Base-by-base conservation (phyloP, 2,888 invertebrate genomes). In the Bombyx huttoni region DNA sequence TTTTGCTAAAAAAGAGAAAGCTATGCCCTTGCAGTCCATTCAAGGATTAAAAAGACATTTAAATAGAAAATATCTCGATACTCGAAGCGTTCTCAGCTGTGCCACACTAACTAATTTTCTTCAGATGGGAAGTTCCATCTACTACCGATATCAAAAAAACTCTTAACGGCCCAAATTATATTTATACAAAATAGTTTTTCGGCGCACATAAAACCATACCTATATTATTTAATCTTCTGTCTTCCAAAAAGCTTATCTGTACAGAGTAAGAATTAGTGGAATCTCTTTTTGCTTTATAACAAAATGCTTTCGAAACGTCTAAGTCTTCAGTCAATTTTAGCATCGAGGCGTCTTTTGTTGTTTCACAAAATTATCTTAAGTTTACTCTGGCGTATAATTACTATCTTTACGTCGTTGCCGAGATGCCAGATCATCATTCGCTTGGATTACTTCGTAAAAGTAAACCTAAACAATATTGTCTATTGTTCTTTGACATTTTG, bases 401-500 rank as follows among this genome's bases (percentile, higher is more conserved):
- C 64, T 59, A 63, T 65, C 62, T 68, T 70, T 69, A 62, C 62
- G 65, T 47, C 47, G 70, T 68, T 67, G 60, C 56, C 59, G 57
- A 68, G 67, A 66, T 58, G 62, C 62, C 60, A 46, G 51, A 52
- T 59, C 61, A 14, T 47, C 35, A 49, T 47, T 35, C 13, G 14
- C 8, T 13, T 10, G 12, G 9, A 35, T 34, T 8, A 63, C 57
- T 56, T 62, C 58, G 56, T 68, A 70, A 70, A 69, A 58, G 63
- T 60, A 62, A 58, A 59, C 58, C 57, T 53, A 70, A 71, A 68
- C 64, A 66, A 73, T 68, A 70, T 69, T 69, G 60, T 58, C 66
- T 63, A 71, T 76, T 77, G 71, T 75, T 59, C 62, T 53, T 60
- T 57, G 67, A 70, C 74, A 72, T 75, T 74, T 72, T 46, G 68